Evolutionary conservation across 1,140 invertebrate species (phyloP).

Genomic region (Eubasilissa regina): DNA sequence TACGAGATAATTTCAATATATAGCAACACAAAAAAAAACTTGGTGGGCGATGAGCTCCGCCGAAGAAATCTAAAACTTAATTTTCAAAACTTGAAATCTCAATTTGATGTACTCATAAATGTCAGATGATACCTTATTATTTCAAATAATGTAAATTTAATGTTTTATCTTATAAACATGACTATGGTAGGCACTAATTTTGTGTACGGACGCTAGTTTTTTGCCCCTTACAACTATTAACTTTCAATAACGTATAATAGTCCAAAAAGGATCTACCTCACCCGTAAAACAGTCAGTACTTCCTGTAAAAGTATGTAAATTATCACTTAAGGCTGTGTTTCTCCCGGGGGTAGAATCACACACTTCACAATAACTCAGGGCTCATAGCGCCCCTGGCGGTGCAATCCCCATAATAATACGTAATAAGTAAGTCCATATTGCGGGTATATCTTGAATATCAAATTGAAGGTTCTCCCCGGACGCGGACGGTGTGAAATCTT

Average conservation of each 20-base stretch:
- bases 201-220: neutral
- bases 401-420: constrained; percentile 44
- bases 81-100: too few relatives aligned
- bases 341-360: constrained; percentile 8
- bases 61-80: too few relatives aligned
- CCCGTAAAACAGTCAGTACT: constrained; percentile 35
- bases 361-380: constrained; percentile 22
- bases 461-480: constrained; percentile 52
- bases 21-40: too few relatives aligned
- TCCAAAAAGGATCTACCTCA: neutral
- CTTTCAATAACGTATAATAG: neutral
- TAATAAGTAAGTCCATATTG: constrained; percentile 37
- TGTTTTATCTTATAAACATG: too few relatives aligned
- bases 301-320: constrained; percentile 44
- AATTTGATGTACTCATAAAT: too few relatives aligned
- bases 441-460: constrained; percentile 53
- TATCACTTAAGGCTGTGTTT: constrained; percentile 42
- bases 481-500: constrained; percentile 52
- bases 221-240: constrained; percentile 19
- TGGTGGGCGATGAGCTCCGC: too few relatives aligned
- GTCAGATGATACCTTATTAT: too few relatives aligned
- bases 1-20: too few relatives aligned
- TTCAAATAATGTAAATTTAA: too few relatives aligned
- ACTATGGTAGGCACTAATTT: too few relatives aligned
- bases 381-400: constrained; percentile 14